Percentiles rank a stretch among this genome's conserved stretches.
These are phyloP conservation scores for Torymus texanus DNA, from an alignment of 2,888 invertebrate genomes.

Conservation along the genomic window DNA sequence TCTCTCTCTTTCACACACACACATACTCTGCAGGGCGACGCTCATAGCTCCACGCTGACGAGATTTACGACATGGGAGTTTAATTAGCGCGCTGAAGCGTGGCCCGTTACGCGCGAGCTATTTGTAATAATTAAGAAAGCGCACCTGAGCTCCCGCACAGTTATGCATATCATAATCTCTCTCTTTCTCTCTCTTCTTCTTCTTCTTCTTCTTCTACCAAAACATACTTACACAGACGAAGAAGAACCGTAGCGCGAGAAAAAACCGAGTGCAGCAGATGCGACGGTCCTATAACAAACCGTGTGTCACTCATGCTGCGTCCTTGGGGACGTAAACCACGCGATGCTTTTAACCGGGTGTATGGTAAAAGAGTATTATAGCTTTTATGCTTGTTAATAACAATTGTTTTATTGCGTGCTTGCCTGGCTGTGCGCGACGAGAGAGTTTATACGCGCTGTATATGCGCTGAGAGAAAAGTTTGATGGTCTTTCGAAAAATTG, in stretches of 20 bases:
- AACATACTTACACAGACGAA: background rate
- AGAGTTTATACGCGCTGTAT: too few relatives aligned
- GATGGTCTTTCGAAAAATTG: constrained; percentile 1
- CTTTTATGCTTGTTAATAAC: constrained; percentile 16
- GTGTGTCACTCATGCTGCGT: background rate
- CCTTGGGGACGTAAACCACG: background rate
- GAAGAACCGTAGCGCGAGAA: background rate
- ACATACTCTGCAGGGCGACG: background rate
- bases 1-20: background rate
- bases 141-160: constrained; percentile 34
- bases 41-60: constrained; percentile 19
- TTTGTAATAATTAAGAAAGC: constrained; percentile 63
- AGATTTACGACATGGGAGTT: constrained; percentile 61
- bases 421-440: too few relatives aligned
- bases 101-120: constrained; percentile 56
- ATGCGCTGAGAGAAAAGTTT: background rate
- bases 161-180: constrained; percentile 16
- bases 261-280: too few relatives aligned
- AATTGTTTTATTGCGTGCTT: constrained; percentile 19
- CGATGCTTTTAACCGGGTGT: background rate
- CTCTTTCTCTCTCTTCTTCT: too few relatives aligned
- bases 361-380: background rate
- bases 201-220: background rate
- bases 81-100: constrained; percentile 61
- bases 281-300: background rate